A percentile compares a stretch with the other conserved stretches of the same genome.
Evolutionary conservation across 2,888 invertebrate species (phyloP).

Genomic region (Mythimna impura): DNA sequence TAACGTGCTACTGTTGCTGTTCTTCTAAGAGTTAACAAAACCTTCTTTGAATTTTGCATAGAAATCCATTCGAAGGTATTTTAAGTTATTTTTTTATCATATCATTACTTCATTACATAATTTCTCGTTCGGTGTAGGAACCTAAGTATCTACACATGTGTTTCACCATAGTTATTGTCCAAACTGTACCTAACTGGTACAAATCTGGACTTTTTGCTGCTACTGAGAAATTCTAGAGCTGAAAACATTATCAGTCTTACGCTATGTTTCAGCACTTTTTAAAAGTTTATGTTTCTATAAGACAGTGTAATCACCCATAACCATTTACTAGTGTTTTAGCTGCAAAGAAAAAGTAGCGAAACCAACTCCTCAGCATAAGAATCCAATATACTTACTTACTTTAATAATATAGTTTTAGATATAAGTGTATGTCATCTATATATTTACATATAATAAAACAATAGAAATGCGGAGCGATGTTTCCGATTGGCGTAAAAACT

Average conservation of each 20-base stretch:
- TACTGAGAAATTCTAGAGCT: not conserved
- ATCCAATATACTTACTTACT: not conserved
- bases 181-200: not conserved
- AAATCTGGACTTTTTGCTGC: not conserved
- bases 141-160: not conserved
- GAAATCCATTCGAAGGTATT: conserved; percentile 61
- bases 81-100: not conserved
- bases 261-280: not conserved
- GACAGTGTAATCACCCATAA: not conserved
- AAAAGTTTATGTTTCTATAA: not conserved
- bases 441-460: no score
- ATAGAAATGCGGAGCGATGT: no score
- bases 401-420: not conserved
- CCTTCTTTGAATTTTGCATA: conserved; percentile 58
- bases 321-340: not conserved
- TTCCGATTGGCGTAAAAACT: no score
- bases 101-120: not conserved
- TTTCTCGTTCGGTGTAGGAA: not conserved
- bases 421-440: not conserved
- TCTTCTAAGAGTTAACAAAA: conserved; percentile 17
- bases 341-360: not conserved
- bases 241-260: not conserved
- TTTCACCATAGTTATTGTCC: not conserved
- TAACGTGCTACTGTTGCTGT: conserved; percentile 49
- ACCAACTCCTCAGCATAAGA: not conserved